These are phyloP conservation scores for Thermophis baileyi DNA, from an alignment of 2,113 vertebrate species.

Conservation along the genomic window DNA sequence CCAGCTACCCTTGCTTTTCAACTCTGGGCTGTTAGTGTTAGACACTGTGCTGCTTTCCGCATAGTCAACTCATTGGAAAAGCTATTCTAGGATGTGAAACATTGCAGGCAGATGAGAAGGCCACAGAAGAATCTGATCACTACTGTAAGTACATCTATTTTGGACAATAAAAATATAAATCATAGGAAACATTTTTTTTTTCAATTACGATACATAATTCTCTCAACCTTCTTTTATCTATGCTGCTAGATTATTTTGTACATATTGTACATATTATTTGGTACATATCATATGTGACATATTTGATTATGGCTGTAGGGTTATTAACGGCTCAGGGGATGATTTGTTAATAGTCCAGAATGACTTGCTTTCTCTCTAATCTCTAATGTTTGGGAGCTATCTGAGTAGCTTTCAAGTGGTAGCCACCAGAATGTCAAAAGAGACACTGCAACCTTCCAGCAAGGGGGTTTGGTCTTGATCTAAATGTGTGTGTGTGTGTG, in stretches of 20 bases:
- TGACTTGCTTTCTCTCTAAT: neutral
- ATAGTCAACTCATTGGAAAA: neutral
- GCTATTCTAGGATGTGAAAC: neutral
- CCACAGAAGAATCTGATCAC: conserved; percentile 6
- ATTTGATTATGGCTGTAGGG: neutral
- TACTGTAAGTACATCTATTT: conserved; percentile 11
- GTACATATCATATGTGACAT: neutral
- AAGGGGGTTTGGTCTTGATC: neutral
- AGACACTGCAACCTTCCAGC: neutral
- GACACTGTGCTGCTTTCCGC: conserved; percentile 4
- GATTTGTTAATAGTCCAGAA: neutral
- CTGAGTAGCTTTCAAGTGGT: neutral
- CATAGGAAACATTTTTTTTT: conserved; percentile 1
- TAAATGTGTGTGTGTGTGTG: neutral
- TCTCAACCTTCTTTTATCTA: conserved; percentile 6
- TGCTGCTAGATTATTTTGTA: neutral
- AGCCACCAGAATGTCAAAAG: neutral
- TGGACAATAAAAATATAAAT: neutral
- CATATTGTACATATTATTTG: neutral
- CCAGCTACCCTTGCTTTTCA: fast-evolving
- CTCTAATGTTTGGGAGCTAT: neutral
- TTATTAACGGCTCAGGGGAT: neutral
- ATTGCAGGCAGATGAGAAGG: conserved; percentile 27
- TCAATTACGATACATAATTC: neutral
- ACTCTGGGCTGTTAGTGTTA: neutral